Evolutionary conservation across 2,888 invertebrate genomes (phyloP).

Genomic region (Coronaproctus castanopsis): DNA sequence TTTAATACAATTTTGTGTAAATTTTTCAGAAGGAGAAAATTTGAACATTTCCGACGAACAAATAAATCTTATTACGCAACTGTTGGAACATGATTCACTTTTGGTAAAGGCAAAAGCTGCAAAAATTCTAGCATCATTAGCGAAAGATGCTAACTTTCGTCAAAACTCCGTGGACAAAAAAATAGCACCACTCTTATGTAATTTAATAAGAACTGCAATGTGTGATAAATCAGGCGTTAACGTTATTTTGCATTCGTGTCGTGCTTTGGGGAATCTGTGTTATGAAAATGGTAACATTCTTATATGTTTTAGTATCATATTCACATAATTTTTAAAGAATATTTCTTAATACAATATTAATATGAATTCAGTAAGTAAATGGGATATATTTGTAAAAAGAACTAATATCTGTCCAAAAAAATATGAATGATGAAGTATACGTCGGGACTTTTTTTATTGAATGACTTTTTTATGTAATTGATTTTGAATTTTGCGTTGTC

Average conservation of each 20-base stretch:
- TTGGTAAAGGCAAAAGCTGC: slow-evolving; percentile 28
- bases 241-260: slow-evolving; percentile 48
- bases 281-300: slow-evolving; percentile 58
- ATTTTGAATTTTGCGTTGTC: too few species aligned
- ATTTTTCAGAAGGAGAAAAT: not conserved
- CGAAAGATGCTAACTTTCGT: slow-evolving; percentile 54
- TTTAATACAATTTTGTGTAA: too few species aligned
- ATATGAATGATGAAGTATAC: too few species aligned
- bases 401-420: too few species aligned
- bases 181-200: slow-evolving; percentile 17
- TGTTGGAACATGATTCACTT: slow-evolving; percentile 3
- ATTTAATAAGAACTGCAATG: slow-evolving; percentile 11
- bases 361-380: too few species aligned
- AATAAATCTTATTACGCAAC: not conserved
- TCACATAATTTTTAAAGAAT: too few species aligned
- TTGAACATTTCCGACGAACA: not conserved
- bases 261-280: slow-evolving; percentile 73
- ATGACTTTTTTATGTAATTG: too few species aligned
- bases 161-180: slow-evolving; percentile 21
- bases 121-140: slow-evolving; percentile 59
- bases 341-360: too few species aligned
- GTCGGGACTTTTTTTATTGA: too few species aligned
- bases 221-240: slow-evolving; percentile 10
- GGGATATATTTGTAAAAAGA: too few species aligned
- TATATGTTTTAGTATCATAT: too few species aligned